phyloP scores from a whole-genome alignment of 1,140 invertebrate genomes.

The Himalopsyche phryganea region DNA sequence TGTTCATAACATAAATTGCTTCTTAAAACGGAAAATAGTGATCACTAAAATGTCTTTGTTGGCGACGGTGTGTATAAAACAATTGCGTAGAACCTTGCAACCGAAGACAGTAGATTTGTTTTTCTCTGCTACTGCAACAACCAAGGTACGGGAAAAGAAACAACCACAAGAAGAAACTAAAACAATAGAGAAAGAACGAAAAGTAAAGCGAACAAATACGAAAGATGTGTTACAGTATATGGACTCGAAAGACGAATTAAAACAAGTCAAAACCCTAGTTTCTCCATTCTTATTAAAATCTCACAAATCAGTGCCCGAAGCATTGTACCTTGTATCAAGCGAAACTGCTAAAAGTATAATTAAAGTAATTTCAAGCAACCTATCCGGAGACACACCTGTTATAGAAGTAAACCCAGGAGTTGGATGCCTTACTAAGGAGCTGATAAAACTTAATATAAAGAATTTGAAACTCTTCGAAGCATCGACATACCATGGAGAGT shows the following conservation, averaged over 20 bases:
- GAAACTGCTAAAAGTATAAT: constrained; percentile 45
- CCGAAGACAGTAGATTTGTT: not conserved
- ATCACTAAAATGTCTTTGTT: not conserved
- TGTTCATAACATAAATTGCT: no score
- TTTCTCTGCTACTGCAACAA: constrained; percentile 1
- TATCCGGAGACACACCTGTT: constrained; percentile 40
- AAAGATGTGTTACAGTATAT: constrained; percentile 9
- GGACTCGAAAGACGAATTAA: not conserved
- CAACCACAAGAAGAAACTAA: not conserved
- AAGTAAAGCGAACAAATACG: not conserved
- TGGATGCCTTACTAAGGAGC: constrained; percentile 44
- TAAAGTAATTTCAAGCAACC: constrained; percentile 36
- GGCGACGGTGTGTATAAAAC: not conserved
- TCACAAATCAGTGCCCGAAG: constrained; percentile 5
- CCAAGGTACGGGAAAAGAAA: not conserved
- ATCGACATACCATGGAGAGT: not conserved
- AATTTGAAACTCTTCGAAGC: constrained; percentile 17
- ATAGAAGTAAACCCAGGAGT: constrained; percentile 56
- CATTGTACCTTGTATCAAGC: constrained; percentile 12
- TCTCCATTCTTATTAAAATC: constrained; percentile 11
- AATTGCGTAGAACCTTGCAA: not conserved
- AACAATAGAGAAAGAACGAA: not conserved
- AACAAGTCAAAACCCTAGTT: not conserved
- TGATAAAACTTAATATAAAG: constrained; percentile 40
- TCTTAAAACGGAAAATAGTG: no score